A percentile compares a stretch with the other conserved stretches of the same genome.
phyloP scores from a whole-genome alignment of 2,888 invertebrate genomes.

The Drosophila neoperkinsi region DNA sequence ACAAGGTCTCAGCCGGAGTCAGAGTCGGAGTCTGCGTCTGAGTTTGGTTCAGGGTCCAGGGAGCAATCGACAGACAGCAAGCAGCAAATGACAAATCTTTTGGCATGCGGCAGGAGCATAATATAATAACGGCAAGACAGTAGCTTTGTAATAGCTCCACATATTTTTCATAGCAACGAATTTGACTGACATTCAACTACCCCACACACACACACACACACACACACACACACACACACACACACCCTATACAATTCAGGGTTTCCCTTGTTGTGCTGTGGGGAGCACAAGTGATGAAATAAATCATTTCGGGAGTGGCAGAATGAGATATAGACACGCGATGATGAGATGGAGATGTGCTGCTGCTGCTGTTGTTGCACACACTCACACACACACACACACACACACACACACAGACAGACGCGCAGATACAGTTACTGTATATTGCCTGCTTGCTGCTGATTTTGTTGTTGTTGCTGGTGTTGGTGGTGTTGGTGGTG shows the following conservation, averaged over 20 bases:
- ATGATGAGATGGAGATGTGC: slow-evolving; percentile 65
- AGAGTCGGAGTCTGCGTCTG: not conserved
- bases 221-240: not conserved
- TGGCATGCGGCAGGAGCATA: slow-evolving; percentile 32
- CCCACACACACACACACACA: not conserved
- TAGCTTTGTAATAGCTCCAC: slow-evolving; percentile 42
- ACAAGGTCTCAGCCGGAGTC: not conserved
- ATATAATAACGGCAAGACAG: slow-evolving; percentile 44
- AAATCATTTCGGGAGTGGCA: slow-evolving; percentile 77
- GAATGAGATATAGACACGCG: slow-evolving; percentile 58
- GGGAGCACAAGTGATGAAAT: slow-evolving; percentile 80
- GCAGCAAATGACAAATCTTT: slow-evolving; percentile 47
- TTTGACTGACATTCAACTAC: slow-evolving; percentile 43
- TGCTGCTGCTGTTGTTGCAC: slow-evolving; percentile 12
- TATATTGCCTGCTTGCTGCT: slow-evolving; percentile 8
- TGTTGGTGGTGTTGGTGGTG: slow-evolving; percentile 18
- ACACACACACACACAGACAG: not conserved
- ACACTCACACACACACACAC: not conserved
- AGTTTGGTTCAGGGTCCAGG: not conserved
- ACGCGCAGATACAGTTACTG: slow-evolving; percentile 21
- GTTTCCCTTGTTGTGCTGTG: slow-evolving; percentile 10
- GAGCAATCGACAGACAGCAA: not conserved
- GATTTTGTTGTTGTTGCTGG: slow-evolving; percentile 6
- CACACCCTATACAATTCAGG: slow-evolving; percentile 3
- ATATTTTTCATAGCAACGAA: slow-evolving; percentile 39